Evolutionary conservation across 2,888 invertebrate species (phyloP), one percentile per base, ranked within the genome.

Genomic region (Leptinotarsa peninsularis): DNA sequence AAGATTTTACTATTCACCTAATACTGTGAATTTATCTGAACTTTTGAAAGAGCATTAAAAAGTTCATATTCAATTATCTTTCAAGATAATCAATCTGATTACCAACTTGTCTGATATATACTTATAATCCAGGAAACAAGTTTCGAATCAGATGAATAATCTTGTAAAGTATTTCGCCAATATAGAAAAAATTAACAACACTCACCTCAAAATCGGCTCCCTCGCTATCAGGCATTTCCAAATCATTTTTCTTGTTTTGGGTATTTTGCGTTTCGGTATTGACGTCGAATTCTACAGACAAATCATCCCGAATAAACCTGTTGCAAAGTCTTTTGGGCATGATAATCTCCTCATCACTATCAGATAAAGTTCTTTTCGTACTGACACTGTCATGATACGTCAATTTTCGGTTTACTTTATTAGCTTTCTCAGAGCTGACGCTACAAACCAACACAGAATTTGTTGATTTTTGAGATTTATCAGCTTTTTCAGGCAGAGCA

Each of bases 261-360:
- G 70, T 21, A 33, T 66, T 56, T 17, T 68, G 66, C 21, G 49
- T 66, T 49, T 73, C 74, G 13, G 75, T 74, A 56, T 77, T 81
- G 50, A 81, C 78, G 67, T 81, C 80, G 78, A 86, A 85, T 50
- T 82, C 81, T 23, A 86, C 78, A 13, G 83, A 83, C 52, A 85
- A 72, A 82, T 85, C 84, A 71, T 85, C 83, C 7, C 79, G 76
- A 15, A 86, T 73, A 71, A 83, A 84, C 70, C 82, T 81, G 74
- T 83, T 84, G 72, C 81, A 82, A 43, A 78, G 81, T 54, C 76
- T 78, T 60, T 82, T 83, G 4, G 76, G 76, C 23, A 66, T 66
- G 0, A 67, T 54, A 15, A 71, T 74, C 14, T 77, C 77, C 33
- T 80, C 82, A 1, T 82, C 81, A 58, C 79, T 79, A 67, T 79